Evolutionary conservation across 2,888 invertebrate species (phyloP), one percentile per base, ranked within the genome.

Genomic region (Trissoscelio sp.): DNA sequence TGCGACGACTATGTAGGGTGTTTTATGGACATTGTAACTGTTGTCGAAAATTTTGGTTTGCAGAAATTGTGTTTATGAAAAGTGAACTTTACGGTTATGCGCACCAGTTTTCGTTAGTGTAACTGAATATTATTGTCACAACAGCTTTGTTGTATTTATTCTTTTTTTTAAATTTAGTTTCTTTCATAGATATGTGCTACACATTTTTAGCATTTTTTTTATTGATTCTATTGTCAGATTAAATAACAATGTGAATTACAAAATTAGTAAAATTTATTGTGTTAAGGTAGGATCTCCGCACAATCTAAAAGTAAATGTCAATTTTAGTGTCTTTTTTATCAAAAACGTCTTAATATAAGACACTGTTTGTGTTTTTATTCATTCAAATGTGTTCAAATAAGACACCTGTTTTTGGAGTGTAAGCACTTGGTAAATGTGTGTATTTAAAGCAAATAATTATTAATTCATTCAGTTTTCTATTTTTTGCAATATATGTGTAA

Each of bases 91-190:
- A 69, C 14, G 69, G 60, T 77, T 69, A 53, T 51, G 48, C 34
- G 51, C 7, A 14, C 22, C 20, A 44, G 67, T 69, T 55, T 62
- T 69, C 31, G 69, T 51, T 51, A 4, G 31, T 16, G 46, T 58
- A 67, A 77, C 58, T 46, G 60, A 60, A 77, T 77, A 66, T 77
- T 51, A 69, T 60, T 69, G 66, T 67, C 53, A 5, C 18, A 64
- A 64, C 31, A 16, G 44, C 14, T 39, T 12, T 12, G 39, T 2
- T 6, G 39, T 39, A 39, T n/a, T 39, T 11, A 34, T 11, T 39
- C 39, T 12, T 18, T 12, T 44, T 44, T 42, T 14, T 14, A 14
- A 39, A 39, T 39, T 12, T 39, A 14, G 14, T n/a, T 28, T 28
- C 11, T 51, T 51, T 28, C 2, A 55, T 11, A 28, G 16, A n/a